phyloP scores from a whole-genome alignment of 2,888 invertebrate species.

The Tipula vernalis region DNA sequence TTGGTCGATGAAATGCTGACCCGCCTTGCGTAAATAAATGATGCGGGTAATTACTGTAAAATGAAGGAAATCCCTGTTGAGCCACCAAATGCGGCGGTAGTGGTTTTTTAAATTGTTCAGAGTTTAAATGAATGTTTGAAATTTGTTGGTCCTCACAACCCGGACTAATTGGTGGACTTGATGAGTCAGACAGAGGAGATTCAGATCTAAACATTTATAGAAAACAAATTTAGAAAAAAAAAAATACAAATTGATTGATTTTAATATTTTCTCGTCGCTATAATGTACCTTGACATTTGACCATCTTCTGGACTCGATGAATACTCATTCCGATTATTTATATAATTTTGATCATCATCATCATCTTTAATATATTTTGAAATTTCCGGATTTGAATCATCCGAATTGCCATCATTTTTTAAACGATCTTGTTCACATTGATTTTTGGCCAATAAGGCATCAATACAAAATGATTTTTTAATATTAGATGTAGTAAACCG shows the following conservation, averaged over 20 bases:
- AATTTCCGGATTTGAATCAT: slow-evolving; percentile 13
- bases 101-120: slow-evolving; percentile 36
- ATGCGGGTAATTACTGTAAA: slow-evolving; percentile 38
- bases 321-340: slow-evolving; percentile 28
- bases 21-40: slow-evolving; percentile 37
- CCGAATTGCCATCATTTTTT: background rate
- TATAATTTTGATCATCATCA: slow-evolving; percentile 7
- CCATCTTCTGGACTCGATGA: slow-evolving; percentile 37
- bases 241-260: too few relatives aligned
- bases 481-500: background rate
- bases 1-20: slow-evolving; percentile 42
- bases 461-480: slow-evolving; percentile 67
- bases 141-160: slow-evolving; percentile 61
- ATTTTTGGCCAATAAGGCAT: slow-evolving; percentile 64
- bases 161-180: slow-evolving; percentile 75
- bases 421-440: slow-evolving; percentile 24
- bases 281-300: slow-evolving; percentile 31
- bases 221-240: too few relatives aligned
- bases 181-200: slow-evolving; percentile 44
- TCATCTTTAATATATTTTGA: slow-evolving; percentile 10
- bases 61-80: slow-evolving; percentile 33
- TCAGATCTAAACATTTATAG: slow-evolving; percentile 28
- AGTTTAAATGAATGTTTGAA: slow-evolving; percentile 40
- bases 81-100: slow-evolving; percentile 32
- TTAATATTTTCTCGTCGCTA: background rate